phyloP scores from a whole-genome alignment of 2,113 vertebrate species.

The Drymodes brunneopygia region DNA sequence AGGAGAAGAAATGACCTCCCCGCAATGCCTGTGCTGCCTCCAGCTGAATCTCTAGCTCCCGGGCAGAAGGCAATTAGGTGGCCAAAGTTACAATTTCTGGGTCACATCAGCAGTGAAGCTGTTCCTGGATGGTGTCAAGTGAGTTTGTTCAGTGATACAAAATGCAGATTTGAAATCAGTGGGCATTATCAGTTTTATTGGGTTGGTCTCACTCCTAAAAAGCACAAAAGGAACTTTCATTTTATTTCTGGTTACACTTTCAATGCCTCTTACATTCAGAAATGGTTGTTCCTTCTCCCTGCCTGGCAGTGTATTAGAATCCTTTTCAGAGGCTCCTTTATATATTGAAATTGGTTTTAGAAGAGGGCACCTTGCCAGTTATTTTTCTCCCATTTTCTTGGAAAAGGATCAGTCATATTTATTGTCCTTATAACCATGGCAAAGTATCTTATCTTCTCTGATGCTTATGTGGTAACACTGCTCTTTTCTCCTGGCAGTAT shows the following conservation, averaged over 20 bases:
- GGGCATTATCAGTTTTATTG: neutral
- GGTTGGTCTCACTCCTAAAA: neutral
- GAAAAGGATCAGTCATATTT: neutral
- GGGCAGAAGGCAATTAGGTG: neutral
- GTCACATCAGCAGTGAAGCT: too few relatives aligned
- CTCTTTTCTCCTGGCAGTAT: conserved; percentile 39
- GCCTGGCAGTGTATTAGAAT: neutral
- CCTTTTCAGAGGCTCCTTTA: neutral
- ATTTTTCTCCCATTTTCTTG: conserved; percentile 7
- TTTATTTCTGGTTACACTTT: conserved; percentile 10
- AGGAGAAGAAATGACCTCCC: neutral
- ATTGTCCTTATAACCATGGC: conserved; percentile 41
- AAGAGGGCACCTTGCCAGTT: neutral
- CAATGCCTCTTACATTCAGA: neutral
- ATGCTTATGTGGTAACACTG: neutral
- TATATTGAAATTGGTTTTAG: conserved; percentile 1
- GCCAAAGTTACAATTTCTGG: too few relatives aligned
- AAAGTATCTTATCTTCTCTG: conserved; percentile 15
- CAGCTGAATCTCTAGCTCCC: neutral
- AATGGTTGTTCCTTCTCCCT: neutral
- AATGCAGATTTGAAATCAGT: neutral
- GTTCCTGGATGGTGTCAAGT: too few relatives aligned
- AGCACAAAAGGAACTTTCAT: neutral
- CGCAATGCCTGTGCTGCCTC: accelerated
- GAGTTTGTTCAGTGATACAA: neutral